Conservation (phyloP, 2,888 invertebrate genomes). For the Epistrophe eligans region DNA sequence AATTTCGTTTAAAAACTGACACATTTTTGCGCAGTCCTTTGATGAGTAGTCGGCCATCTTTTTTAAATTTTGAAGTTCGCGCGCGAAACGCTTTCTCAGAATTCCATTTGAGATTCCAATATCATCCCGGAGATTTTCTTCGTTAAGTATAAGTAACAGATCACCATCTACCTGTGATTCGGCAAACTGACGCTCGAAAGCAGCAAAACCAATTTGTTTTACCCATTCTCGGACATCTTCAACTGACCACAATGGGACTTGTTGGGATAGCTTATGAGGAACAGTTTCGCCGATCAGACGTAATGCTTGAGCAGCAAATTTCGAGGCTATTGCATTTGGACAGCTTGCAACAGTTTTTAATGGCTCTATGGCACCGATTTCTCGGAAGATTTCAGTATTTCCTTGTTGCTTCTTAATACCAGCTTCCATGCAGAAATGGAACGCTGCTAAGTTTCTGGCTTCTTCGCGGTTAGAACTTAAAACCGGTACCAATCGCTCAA, state of each 20-base stretch:
- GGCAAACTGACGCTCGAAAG: conserved; percentile 92
- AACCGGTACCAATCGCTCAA: conserved; percentile 96
- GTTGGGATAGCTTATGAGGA: conserved; percentile 98
- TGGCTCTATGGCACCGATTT: conserved; percentile 97
- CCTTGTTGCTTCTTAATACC: conserved; percentile 98
- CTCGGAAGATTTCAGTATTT: conserved; percentile 94
- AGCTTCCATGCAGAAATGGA: conserved; percentile 99
- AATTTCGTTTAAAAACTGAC: conserved; percentile 92
- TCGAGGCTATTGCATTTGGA: conserved; percentile 98
- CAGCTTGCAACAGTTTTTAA: conserved; percentile 98
- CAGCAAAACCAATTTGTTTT: conserved; percentile 97
- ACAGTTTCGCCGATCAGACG: conserved; percentile 97
- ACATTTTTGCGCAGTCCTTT: conserved; percentile 95
- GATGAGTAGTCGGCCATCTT: conserved; percentile 98
- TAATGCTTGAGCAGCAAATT: conserved; percentile 96
- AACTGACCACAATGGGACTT: conserved; percentile 98
- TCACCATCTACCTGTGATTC: conserved; percentile 98
- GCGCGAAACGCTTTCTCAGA: conserved; percentile 94
- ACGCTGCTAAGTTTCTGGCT: conserved; percentile 97
- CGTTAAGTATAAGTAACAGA: conserved; percentile 94
- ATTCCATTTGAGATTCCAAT: conserved; percentile 97
- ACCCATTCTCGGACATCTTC: conserved; percentile 99
- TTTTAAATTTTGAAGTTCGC: conserved; percentile 96
- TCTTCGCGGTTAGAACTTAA: conserved; percentile 97
- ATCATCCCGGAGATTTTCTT: conserved; percentile 96